A percentile compares a stretch with the other conserved stretches of the same genome.
These are phyloP conservation scores for Solenopsis invicta DNA, from an alignment of 1,140 invertebrate species.

Conservation along the genomic window DNA sequence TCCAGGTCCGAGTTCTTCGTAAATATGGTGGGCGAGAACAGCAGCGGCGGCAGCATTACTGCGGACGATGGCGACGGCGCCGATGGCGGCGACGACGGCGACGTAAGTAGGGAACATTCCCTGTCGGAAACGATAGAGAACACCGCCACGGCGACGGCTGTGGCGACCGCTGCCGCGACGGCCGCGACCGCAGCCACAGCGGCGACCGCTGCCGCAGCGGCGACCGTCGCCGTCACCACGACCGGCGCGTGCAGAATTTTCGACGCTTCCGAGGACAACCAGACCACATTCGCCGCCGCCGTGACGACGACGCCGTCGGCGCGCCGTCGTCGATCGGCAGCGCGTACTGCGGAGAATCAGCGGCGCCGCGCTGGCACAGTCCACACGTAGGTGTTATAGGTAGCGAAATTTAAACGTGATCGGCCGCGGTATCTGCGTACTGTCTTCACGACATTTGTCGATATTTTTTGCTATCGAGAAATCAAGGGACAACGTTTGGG, in stretches of 20 bases:
- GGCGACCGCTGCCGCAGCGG: no score
- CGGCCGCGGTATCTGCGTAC: conserved; percentile 1
- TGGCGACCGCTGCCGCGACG: conserved; percentile 22
- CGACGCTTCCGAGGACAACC: conserved; percentile 59
- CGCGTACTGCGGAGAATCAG: conserved; percentile 62
- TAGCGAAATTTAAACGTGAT: conserved; percentile 82
- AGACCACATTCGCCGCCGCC: conserved; percentile 36
- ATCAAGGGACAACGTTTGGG: background rate
- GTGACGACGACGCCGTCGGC: conserved; percentile 59
- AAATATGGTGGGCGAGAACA: conserved; percentile 82
- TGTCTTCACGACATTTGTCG: background rate
- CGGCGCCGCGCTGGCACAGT: conserved; percentile 83
- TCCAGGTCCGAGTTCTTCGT: conserved; percentile 87
- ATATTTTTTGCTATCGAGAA: background rate
- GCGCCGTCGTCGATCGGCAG: conserved; percentile 41
- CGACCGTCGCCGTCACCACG: conserved; percentile 31
- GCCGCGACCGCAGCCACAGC: background rate
- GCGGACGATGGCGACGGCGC: conserved; percentile 16
- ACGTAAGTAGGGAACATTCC: conserved; percentile 73
- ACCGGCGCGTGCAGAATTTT: conserved; percentile 43
- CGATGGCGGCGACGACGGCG: conserved; percentile 36
- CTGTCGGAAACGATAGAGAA: conserved; percentile 41
- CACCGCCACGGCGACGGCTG: background rate
- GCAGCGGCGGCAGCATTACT: background rate
- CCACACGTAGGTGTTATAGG: conserved; percentile 83